phyloP scores from a whole-genome alignment of 2,888 invertebrate species.

The Dermolepida albohirtum region DNA sequence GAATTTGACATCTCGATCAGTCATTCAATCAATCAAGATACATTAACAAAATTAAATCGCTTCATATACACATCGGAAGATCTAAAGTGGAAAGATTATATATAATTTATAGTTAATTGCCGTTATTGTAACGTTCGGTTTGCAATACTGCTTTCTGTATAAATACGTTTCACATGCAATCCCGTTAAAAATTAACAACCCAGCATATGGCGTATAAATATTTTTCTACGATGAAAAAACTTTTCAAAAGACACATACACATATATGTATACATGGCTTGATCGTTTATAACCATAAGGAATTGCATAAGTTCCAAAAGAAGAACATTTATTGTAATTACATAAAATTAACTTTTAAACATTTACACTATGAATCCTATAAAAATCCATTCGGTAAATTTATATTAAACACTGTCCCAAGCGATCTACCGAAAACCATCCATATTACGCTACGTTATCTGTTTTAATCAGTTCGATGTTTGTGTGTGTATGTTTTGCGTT shows the following conservation, averaged over 20 bases:
- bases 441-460: constrained; percentile 7
- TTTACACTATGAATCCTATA: constrained; percentile 10
- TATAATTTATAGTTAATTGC: too few relatives aligned
- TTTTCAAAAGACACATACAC: neutral
- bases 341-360: constrained; percentile 22
- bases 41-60: too few relatives aligned
- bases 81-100: too few relatives aligned
- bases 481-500: constrained; percentile 1
- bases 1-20: too few relatives aligned
- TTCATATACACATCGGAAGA: too few relatives aligned
- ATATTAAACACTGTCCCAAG: constrained; percentile 17
- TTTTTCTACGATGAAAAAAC: neutral
- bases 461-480: constrained; percentile 14
- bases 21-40: too few relatives aligned
- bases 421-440: constrained; percentile 5
- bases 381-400: constrained; percentile 15
- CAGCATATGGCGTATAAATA: neutral
- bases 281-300: neutral
- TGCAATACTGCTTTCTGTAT: too few relatives aligned
- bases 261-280: too few relatives aligned
- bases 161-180: too few relatives aligned
- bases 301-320: constrained; percentile 1
- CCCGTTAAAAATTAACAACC: too few relatives aligned
- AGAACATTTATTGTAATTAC: constrained; percentile 6
- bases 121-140: too few relatives aligned